phyloP scores from a whole-genome alignment of 1,140 invertebrate species.

The Grapholita molesta region DNA sequence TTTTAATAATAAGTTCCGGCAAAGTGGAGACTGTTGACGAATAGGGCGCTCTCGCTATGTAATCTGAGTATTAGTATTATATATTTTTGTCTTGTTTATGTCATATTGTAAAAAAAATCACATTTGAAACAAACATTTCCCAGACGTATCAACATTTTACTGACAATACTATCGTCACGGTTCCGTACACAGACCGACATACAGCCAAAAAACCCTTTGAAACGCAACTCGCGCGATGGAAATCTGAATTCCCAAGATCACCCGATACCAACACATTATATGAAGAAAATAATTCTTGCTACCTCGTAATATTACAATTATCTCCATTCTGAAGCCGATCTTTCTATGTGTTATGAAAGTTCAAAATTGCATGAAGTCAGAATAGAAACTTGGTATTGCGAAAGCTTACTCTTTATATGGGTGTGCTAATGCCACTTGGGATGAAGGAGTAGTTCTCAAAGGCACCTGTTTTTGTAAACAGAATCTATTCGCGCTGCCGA shows the following conservation, averaged over 20 bases:
- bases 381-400: neutral
- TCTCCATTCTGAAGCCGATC: neutral
- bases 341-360: neutral
- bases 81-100: too few relatives aligned
- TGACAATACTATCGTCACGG: conserved; percentile 24
- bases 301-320: neutral
- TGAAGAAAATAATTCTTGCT: neutral
- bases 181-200: conserved; percentile 18
- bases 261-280: conserved; percentile 52
- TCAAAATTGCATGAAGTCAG: neutral
- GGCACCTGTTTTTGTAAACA: conserved; percentile 70
- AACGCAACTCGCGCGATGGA: conserved; percentile 62
- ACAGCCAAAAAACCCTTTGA: conserved; percentile 63
- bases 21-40: too few relatives aligned
- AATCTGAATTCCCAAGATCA: conserved; percentile 72
- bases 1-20: too few relatives aligned
- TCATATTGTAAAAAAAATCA: neutral
- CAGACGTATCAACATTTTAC: conserved; percentile 25
- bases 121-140: neutral
- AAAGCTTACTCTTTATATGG: conserved; percentile 33
- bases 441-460: conserved; percentile 63
- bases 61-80: too few relatives aligned
- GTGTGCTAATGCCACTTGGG: conserved; percentile 68
- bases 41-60: too few relatives aligned
- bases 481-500: conserved; percentile 57